A percentile compares a stretch with the other conserved stretches of the same genome.
Conservation (phyloP, 2,888 invertebrate species). For the Galeopsomyia nigrocyanea region DNA sequence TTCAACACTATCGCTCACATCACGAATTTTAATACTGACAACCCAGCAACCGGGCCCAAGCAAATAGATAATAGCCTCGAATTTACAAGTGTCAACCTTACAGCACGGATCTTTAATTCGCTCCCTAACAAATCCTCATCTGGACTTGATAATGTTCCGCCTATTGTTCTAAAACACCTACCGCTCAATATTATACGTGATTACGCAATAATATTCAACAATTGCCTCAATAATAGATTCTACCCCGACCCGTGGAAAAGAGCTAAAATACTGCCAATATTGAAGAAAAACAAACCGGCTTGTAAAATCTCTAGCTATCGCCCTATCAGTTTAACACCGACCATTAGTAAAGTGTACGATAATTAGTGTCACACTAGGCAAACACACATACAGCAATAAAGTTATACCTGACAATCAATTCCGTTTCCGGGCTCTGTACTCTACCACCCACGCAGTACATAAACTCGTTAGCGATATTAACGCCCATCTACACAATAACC, state of each 20-base stretch:
- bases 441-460: conserved; percentile 39
- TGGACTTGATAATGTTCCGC: conserved; percentile 41
- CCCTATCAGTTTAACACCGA: background rate
- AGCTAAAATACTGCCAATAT: background rate
- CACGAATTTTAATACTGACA: conserved; percentile 3
- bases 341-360: conserved; percentile 4
- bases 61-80: background rate
- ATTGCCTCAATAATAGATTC: no score
- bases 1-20: background rate
- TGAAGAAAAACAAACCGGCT: background rate
- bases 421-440: conserved; percentile 36
- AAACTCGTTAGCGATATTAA: conserved; percentile 41
- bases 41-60: background rate
- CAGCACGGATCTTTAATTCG: background rate
- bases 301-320: background rate
- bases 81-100: background rate
- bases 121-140: conserved; percentile 44
- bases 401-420: conserved; percentile 43
- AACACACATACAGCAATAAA: conserved; percentile 12
- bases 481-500: conserved; percentile 7
- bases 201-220: no score
- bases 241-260: no score
- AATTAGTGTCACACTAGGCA: conserved; percentile 12
- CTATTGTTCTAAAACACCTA: conserved; percentile 41
- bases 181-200: background rate